These are phyloP conservation scores for Andrena marginata DNA, from an alignment of 2,888 invertebrate species.

Conservation along the genomic window DNA sequence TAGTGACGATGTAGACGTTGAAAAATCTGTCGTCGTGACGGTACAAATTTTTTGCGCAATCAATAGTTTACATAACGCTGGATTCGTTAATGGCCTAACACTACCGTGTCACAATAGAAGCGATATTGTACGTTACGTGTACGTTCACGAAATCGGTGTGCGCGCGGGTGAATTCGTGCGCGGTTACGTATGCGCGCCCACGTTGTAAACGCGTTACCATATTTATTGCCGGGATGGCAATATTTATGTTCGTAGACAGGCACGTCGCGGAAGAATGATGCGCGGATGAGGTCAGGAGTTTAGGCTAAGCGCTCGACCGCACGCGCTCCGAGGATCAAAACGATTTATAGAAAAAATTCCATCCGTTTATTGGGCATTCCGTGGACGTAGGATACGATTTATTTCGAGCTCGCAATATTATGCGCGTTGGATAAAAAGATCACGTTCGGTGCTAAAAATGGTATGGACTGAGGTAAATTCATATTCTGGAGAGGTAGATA, in stretches of 20 bases:
- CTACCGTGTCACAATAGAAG: conserved; percentile 23
- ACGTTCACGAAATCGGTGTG: background rate
- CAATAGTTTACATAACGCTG: conserved; percentile 31
- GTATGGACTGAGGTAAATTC: too few relatives aligned
- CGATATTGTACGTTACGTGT: background rate
- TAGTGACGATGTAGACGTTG: background rate
- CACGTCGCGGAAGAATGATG: conserved; percentile 67
- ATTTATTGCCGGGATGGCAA: conserved; percentile 71
- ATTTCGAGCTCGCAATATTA: background rate
- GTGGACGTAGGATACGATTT: background rate
- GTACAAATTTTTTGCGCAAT: conserved; percentile 28
- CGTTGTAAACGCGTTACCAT: conserved; percentile 70
- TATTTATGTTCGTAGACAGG: conserved; percentile 58
- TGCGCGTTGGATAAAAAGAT: background rate
- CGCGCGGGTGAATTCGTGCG: conserved; percentile 25
- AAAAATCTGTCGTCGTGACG: background rate
- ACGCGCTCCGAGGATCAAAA: conserved; percentile 23
- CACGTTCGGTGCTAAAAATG: too few relatives aligned
- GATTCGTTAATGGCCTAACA: conserved; percentile 7
- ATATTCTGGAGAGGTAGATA: too few relatives aligned
- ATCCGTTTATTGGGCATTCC: background rate
- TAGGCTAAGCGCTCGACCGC: conserved; percentile 53
- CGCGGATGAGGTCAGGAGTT: conserved; percentile 62
- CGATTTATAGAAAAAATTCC: conserved; percentile 11
- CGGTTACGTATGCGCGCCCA: conserved; percentile 64